These are phyloP conservation scores for Sycophila texana DNA, from an alignment of 2,888 invertebrate genomes.

Conservation along the genomic window DNA sequence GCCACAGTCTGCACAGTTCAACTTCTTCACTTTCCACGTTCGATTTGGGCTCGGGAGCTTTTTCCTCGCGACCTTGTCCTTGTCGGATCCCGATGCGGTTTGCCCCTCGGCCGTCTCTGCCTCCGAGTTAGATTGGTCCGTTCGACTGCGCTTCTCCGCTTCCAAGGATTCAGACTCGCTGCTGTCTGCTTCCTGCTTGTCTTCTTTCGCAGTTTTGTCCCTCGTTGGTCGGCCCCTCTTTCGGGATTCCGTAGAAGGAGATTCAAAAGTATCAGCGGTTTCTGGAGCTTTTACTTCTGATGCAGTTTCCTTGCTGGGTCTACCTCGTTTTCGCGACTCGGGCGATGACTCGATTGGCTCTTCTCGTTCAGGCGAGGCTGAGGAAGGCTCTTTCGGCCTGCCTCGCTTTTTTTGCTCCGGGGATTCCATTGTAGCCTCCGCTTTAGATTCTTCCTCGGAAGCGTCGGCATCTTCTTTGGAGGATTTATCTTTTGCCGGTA, in stretches of 20 bases:
- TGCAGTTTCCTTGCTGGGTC: neutral
- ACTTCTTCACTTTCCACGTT: slow-evolving; percentile 65
- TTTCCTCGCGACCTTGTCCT: slow-evolving; percentile 29
- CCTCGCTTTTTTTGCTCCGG: slow-evolving; percentile 1
- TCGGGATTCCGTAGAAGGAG: slow-evolving; percentile 1
- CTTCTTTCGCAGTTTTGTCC: neutral
- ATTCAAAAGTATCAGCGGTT: neutral
- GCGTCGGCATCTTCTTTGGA: neutral
- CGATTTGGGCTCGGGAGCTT: slow-evolving; percentile 31
- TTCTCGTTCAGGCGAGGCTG: neutral
- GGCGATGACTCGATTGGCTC: neutral
- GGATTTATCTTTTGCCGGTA: neutral
- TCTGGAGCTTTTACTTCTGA: neutral
- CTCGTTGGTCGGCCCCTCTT: slow-evolving; percentile 13
- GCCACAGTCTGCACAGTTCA: slow-evolving; percentile 67
- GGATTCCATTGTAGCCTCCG: neutral
- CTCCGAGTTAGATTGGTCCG: neutral
- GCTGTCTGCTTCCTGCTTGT: neutral
- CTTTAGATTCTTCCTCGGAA: neutral
- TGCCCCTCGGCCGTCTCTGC: slow-evolving; percentile 30
- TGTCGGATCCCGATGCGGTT: slow-evolving; percentile 35
- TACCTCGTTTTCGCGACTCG: neutral
- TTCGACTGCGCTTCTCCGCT: slow-evolving; percentile 16
- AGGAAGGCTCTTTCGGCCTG: slow-evolving; percentile 15
- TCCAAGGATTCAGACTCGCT: slow-evolving; percentile 7